Evolutionary conservation across 2,113 vertebrate species (phyloP).

Genomic region (Aptenodytes forsteri): DNA sequence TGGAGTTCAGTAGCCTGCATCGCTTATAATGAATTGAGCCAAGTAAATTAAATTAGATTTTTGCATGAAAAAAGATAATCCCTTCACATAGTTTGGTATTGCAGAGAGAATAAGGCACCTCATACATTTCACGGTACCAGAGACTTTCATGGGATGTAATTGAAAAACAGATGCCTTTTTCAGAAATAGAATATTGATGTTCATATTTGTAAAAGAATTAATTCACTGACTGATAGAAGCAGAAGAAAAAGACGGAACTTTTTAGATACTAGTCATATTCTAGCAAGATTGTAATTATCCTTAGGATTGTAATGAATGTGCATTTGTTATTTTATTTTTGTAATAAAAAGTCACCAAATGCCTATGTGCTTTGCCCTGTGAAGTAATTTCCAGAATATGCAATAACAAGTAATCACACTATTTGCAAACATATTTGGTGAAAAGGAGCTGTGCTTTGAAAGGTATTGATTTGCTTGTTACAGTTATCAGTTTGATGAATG

Average conservation of each 20-base stretch:
- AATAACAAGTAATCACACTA: slow-evolving; percentile 44
- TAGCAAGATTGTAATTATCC: slow-evolving; percentile 41
- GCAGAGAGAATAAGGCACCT: background rate
- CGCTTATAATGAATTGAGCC: slow-evolving; percentile 21
- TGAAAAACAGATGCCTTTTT: slow-evolving; percentile 46
- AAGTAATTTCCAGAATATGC: slow-evolving; percentile 55
- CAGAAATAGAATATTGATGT: slow-evolving; percentile 68
- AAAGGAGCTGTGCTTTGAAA: slow-evolving; percentile 50
- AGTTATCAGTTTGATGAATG: slow-evolving; percentile 72
- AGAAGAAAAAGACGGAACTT: slow-evolving; percentile 27
- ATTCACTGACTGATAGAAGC: slow-evolving; percentile 62
- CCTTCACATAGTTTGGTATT: background rate
- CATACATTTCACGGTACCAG: slow-evolving; percentile 40
- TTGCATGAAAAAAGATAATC: slow-evolving; percentile 50
- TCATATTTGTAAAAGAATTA: slow-evolving; percentile 66
- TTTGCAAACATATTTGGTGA: slow-evolving; percentile 56
- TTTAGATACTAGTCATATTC: slow-evolving; percentile 16
- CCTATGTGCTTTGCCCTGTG: slow-evolving; percentile 16
- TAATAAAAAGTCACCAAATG: slow-evolving; percentile 26
- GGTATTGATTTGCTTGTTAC: slow-evolving; percentile 66
- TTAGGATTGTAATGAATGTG: slow-evolving; percentile 15
- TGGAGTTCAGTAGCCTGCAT: background rate
- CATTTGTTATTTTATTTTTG: slow-evolving; percentile 47
- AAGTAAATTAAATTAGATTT: slow-evolving; percentile 60
- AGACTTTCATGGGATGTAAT: slow-evolving; percentile 40